Base-by-base conservation (phyloP, 53 echinoderm and acorn worm species). In the Astropecten irregularis region DNA sequence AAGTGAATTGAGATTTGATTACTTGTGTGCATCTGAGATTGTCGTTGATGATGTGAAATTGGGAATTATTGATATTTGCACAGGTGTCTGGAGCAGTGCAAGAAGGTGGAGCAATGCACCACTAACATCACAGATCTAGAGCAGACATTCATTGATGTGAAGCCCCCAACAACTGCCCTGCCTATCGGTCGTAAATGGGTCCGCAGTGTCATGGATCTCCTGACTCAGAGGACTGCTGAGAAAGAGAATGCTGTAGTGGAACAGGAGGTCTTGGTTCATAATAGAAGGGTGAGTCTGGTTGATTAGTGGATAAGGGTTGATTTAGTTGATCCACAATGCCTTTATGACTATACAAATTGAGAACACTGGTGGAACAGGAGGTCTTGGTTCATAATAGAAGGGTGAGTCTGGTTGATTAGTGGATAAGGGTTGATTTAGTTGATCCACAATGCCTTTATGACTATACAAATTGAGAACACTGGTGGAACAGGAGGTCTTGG, bases 111-210 rank as follows among this genome's bases (percentile, higher is more conserved):
- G 74, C 74, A 55, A 28, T 86, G 89, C 81, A 87, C 83, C 16
- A 67, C 87, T 1, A 52, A 77, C 22, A 85, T 96, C 35, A 84
- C 89, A 0, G 82, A 85, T 10, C 40, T 89, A 38, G 96, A 96
- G 53, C 82, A 93, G 69, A 60, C 81, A 1, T 87, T 89, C 42
- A 66, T 96, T 13, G 58, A 71, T 7, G 23, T 96, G 68, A 89
- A 93, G 69, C 87, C 93, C 42, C 89, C 91, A 19, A 89, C 91
- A 9, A 64, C 83, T 16, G 93, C 90, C 42, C 87, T 83, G 46
- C 93, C 93, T 21, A 93, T 96, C 71, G 89, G 89, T 38, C 60
- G 68, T 39, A 93, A 85, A 38, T 96, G 96, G 96, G 82, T 96
- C 62, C 85, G 90, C 28, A 87, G 86, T 1, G 35, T 91, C 53